Base-by-base conservation (phyloP, 2,113 vertebrate species). In the Rafetus swinhoei region DNA sequence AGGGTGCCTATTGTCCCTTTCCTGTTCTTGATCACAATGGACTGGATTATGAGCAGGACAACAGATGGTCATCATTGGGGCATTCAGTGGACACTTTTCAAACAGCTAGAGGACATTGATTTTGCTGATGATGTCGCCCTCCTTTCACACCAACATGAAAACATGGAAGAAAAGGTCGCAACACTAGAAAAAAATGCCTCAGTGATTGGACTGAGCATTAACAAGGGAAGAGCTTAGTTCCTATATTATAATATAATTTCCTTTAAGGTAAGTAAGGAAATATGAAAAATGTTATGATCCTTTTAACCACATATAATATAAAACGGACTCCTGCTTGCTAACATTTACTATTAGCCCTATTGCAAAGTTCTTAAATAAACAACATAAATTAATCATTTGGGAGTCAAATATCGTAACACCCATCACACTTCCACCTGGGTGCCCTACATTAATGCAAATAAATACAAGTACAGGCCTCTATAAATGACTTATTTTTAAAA, bases 401-500 rank as follows among this genome's bases (percentile, higher is more conserved):
- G 60, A 86, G 79, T 60, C 3, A 21, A 22, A 3, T 5, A 45
- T n/a, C 0, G 0, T 32, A 87, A 81, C 24, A 86, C 57, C 83
- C 57, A 86, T 79, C 85, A 87, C 19, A 11, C 92, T 95, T 90
- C 91, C 2, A 82, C 85, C 84, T 90, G 79, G 56, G 50, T 93
- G 88, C 74, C 29, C 21, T 50, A 50, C 25, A 35, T 10, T 52
- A 93, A 84, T 54, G 35, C 79, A 87, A 87, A 91, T 45, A 72
- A 87, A 92, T 45, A 62, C 14, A 94, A 79, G 80, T 87, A 88
- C 39, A 87, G 53, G 72, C 95, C 79, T 80, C 79, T 29, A 54
- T 76, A 92, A 95, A 93, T 76, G 6, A 89, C 79, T 62, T 94
- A 96, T 85, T 4, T 35, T 69, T 35, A 2, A 35, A 90, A 93